Evolutionary conservation across 2,797 vertebrate genomes (phyloP), one percentile per base, ranked within the genome.

Genomic region (Sphenopsis melanotis): DNA sequence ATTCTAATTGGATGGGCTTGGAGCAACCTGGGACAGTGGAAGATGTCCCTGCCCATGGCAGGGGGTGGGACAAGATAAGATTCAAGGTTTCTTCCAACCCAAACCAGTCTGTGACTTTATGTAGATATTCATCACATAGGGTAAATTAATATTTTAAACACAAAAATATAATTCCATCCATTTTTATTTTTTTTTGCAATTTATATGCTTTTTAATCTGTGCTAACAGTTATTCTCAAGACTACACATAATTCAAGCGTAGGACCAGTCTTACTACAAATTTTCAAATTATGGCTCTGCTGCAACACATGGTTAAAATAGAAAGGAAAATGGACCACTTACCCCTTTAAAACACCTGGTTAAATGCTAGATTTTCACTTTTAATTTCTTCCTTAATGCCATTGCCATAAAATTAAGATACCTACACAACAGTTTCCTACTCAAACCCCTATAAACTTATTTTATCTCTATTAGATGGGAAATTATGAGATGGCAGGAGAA

Each of bases 21-120:
- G 70, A 69, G 14, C 20, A 61, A 8, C 7, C 29, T 37, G 63
- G 16, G 17, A 10, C 1, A 22, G 17, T 26, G 42, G 3, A 50
- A 44, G 23, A 1, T 56, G n/a, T 34, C 37, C 29, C 30, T 52
- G n/a, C 4, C 29, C 8, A 26, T 15, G 20, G 30, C 46, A 72
- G 9, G 9, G 24, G 4, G 2, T 39, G 20, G 16, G 2, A 42
- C 7, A 8, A 24, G n/a, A 49, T 10, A 10, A n/a, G 3, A 10
- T 56, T 21, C 22, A 49, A 76, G 9, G 11, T 56, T 7, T 41
- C 34, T 53, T 47, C 30, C 53, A 27, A 27, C 18, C 8, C 27
- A 55, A 24, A 55, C 1, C 7, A 37, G 12, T n/a, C 27, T 36
- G 20, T 42, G 27, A 56, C n/a, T 69, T 32, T 26, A 21, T 16